Base-by-base conservation (phyloP, 2,888 invertebrate species). In the Dione vanillae region DNA sequence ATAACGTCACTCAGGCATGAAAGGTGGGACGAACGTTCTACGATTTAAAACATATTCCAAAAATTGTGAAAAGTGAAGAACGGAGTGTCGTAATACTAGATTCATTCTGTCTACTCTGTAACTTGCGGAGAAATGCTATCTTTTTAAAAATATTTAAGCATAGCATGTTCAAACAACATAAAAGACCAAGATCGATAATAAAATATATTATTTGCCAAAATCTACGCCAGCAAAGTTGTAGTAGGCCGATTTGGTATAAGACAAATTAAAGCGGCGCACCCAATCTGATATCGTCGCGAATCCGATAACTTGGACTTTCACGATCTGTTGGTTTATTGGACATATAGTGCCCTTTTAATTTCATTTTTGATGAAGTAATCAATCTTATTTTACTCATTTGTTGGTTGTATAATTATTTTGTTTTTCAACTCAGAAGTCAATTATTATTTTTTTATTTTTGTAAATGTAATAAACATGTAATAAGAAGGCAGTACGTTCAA, bases 181-280 rank as follows among this genome's bases (percentile, higher is more conserved):
- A 61, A 61, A 35, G n/a, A 16, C 9, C 14, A 40, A 8, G 35
- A 37, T 40, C 37, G 64, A 64, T 64, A 64, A 40, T 5, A 20
- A 64, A 49, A 49, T 49, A 12, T 9, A 35, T 45, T 56, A 56
- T 43, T 40, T 8, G 11, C 19, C 49, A 19, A 64, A 51, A 40
- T 0, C 64, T 19, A 51, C 64, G 19, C 14, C n/a, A 49, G 14
- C 64, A 49, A 49, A 49, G 14, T 41, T 19, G 37, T 9, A 37
- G 49, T 49, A 49, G 49, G 64, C 51, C 51, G 51, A 51, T 47
- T 43, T 59, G 8, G 54, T 59, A 59, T 10, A n/a, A 51, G 67
- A 68, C 62, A 62, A 68, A 68, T 62, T 62, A 68, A 49, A 16
- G 49, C 52, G 20, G 64, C 62, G n/a, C 68, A 61, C 68, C 68